Base-by-base conservation (phyloP, 1,140 invertebrate species). In the Drosophila ficusphila region DNA sequence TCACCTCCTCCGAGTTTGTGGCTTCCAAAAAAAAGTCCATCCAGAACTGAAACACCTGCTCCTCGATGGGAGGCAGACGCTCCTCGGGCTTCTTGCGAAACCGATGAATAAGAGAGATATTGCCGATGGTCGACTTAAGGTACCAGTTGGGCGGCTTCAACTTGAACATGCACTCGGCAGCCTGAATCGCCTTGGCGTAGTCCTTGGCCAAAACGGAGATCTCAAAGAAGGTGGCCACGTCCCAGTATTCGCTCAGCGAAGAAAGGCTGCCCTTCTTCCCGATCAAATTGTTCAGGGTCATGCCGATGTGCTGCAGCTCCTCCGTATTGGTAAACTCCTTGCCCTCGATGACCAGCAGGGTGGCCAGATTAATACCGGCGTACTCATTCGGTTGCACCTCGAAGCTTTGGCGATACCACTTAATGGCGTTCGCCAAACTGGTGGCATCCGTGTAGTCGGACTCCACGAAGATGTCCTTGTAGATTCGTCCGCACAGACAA, bases 151-250 rank as follows among this genome's bases (percentile, higher is more conserved):
- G 98, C 33, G 99, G 98, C 93, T 99, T 99, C 39, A 99, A 92
- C 92, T 97, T 98, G 89, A 99, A 99, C 99, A 99, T 99, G 91
- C 97, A 99, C 91, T 99, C 97, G 2, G 99, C 97, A 12, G 98
- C 99, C 93, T 99, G 97, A 78, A 98, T 96, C 4, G 99, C 98
- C 92, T 99, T 99, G 3, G 95, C 93, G 92, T 99, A 99, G 92
- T 99, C 97, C 92, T 99, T 97, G 11, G 98, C 98, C 11, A 99
- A 92, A 1, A 99, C 98, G 52, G 97, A 98, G 54, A 99, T 99
- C 92, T 99, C 99, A 92, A 99, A 99, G 92, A 99, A 99, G 1
- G 98, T 99, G 0, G 99, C 99, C 5, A 99, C 98, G 92, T 99
- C 98, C 99, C 99, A 99, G 90, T 99, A 99, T 89, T 99, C 98